Conservation (phyloP, 2,113 vertebrate species). For the Cebus imitator region DNA sequence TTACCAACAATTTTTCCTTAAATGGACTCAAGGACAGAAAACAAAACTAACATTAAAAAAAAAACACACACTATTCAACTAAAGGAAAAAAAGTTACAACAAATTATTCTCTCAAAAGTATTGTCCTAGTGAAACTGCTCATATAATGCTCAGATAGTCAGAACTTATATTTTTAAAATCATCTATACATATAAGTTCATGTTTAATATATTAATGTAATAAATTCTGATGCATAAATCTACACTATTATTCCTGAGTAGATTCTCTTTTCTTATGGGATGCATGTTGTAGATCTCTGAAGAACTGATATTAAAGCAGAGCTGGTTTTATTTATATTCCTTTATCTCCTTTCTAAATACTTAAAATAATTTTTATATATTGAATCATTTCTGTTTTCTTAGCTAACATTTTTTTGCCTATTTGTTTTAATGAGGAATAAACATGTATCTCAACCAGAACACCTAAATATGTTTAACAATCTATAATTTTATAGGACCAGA, state of each 20-base stretch:
- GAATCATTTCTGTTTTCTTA: not conserved
- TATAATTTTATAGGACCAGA: not conserved
- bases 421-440: not conserved
- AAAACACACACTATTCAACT: not conserved
- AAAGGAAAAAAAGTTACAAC: not conserved
- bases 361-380: not conserved
- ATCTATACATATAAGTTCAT: not conserved
- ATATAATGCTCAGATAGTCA: not conserved
- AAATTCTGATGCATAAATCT: not conserved
- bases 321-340: not conserved
- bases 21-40: not conserved
- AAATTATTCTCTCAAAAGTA: not conserved
- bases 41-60: not conserved
- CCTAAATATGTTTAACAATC: not conserved
- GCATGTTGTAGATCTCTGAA: not conserved
- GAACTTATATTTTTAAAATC: not conserved
- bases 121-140: not conserved
- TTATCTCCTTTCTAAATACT: not conserved
- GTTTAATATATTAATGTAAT: not conserved
- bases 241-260: not conserved
- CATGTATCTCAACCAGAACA: not conserved
- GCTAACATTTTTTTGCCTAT: not conserved
- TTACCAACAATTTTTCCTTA: not conserved
- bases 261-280: not conserved
- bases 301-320: not conserved